Evolutionary conservation across 2,797 vertebrate species (phyloP).

Genomic region (Amazonetta brasiliensis): DNA sequence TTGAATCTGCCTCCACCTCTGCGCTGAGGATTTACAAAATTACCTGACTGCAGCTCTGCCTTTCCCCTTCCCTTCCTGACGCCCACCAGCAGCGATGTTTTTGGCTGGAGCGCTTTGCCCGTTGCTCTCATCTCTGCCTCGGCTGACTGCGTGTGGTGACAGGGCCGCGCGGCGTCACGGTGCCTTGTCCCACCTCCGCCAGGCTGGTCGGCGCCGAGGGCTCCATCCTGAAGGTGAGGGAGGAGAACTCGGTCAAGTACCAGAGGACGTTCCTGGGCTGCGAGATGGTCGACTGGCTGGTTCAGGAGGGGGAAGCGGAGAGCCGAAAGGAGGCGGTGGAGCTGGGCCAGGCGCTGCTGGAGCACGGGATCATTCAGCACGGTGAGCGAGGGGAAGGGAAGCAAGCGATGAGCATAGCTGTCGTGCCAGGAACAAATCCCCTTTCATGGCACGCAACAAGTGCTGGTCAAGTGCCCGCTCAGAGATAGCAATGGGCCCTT

Average conservation of each 20-base stretch:
- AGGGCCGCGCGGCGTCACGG: background rate
- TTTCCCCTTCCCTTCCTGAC: background rate
- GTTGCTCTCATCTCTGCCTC: background rate
- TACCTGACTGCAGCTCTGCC: background rate
- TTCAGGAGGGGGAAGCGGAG: constrained; percentile 85
- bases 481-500: constrained; percentile 29
- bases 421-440: constrained; percentile 23
- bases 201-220: constrained; percentile 83
- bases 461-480: constrained; percentile 64
- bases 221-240: constrained; percentile 84
- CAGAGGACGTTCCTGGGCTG: constrained; percentile 86
- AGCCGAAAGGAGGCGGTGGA: constrained; percentile 83
- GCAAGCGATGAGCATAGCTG: background rate
- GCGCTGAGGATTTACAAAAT: background rate
- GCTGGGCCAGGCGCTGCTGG: constrained; percentile 83
- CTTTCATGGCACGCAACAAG: constrained; percentile 44
- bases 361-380: constrained; percentile 89
- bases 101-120: background rate
- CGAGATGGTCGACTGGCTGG: constrained; percentile 88
- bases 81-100: background rate
- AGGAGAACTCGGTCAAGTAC: constrained; percentile 84
- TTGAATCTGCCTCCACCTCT: background rate
- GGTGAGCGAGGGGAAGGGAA: constrained; percentile 68
- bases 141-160: rapidly evolving
- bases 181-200: constrained; percentile 22